phyloP scores from a whole-genome alignment of 2,888 invertebrate species.

The Brachypterus glaber region DNA sequence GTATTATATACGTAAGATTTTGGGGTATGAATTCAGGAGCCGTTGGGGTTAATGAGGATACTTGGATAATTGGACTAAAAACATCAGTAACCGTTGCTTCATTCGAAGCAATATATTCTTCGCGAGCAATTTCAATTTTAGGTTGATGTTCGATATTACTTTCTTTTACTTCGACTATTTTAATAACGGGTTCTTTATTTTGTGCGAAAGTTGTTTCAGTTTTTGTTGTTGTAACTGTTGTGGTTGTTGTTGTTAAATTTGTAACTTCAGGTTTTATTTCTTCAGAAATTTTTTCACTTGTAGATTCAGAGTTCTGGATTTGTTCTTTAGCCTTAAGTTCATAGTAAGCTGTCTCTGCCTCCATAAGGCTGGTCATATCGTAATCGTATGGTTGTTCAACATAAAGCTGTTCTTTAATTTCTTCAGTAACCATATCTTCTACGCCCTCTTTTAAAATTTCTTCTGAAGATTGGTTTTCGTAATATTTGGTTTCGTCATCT shows the following conservation, averaged over 20 bases:
- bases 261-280: not conserved
- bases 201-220: not conserved
- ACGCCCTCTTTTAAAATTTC: slow-evolving; percentile 4
- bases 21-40: slow-evolving; percentile 19
- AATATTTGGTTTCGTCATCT: slow-evolving; percentile 21
- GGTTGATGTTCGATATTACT: too few relatives aligned
- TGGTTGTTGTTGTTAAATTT: too few relatives aligned
- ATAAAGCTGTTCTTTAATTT: too few relatives aligned
- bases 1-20: not conserved
- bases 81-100: slow-evolving; percentile 1
- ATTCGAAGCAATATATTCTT: not conserved
- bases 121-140: not conserved
- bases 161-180: too few relatives aligned
- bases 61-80: not conserved
- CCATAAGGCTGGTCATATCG: not conserved
- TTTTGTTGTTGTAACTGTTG: not conserved
- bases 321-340: not conserved
- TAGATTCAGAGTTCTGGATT: not conserved
- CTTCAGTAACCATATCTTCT: not conserved
- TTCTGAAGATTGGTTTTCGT: slow-evolving; percentile 10
- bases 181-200: not conserved
- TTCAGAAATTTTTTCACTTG: not conserved
- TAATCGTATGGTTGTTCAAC: not conserved
- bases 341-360: slow-evolving; percentile 1
- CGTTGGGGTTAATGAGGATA: slow-evolving; percentile 16